These are phyloP conservation scores for Pyrochroa serraticornis DNA, from an alignment of 2,888 invertebrate species.

Conservation along the genomic window DNA sequence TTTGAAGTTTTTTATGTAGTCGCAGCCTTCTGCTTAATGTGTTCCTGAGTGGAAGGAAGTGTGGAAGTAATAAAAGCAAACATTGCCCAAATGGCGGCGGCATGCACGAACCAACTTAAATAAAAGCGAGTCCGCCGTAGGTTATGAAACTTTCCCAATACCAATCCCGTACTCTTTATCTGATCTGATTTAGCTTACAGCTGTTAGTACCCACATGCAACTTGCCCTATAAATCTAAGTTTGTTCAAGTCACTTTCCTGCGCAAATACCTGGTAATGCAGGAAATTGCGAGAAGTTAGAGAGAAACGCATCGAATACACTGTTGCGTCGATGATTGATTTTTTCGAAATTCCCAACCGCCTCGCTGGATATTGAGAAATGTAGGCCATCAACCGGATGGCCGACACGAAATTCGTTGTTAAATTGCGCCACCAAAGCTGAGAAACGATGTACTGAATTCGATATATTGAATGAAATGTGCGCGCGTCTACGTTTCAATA, in stretches of 20 bases:
- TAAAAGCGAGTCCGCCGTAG: constrained; percentile 16
- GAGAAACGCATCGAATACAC: background rate
- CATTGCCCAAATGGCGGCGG: constrained; percentile 5
- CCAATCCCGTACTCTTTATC: constrained; percentile 23
- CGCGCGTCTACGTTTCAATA: constrained; percentile 29
- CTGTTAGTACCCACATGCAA: constrained; percentile 22
- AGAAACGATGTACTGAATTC: constrained; percentile 27
- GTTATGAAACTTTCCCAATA: constrained; percentile 24
- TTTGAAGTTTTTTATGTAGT: background rate
- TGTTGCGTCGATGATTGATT: background rate
- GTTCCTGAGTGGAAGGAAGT: constrained; percentile 3
- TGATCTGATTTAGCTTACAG: constrained; percentile 25
- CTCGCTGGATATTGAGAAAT: background rate
- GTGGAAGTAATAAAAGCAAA: constrained; percentile 10
- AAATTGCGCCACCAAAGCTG: constrained; percentile 23
- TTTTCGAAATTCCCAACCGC: too few species aligned
- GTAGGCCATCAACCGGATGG: constrained; percentile 10
- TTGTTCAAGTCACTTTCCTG: constrained; percentile 6
- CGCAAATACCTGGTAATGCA: background rate
- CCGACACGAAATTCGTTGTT: constrained; percentile 19
- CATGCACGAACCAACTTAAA: constrained; percentile 9
- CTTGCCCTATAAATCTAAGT: constrained; percentile 15
- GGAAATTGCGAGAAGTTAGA: background rate
- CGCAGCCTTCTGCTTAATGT: constrained; percentile 1
- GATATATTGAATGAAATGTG: constrained; percentile 28